Evolutionary conservation across 2,797 vertebrate species (phyloP).

Genomic region (Falco berigora): DNA sequence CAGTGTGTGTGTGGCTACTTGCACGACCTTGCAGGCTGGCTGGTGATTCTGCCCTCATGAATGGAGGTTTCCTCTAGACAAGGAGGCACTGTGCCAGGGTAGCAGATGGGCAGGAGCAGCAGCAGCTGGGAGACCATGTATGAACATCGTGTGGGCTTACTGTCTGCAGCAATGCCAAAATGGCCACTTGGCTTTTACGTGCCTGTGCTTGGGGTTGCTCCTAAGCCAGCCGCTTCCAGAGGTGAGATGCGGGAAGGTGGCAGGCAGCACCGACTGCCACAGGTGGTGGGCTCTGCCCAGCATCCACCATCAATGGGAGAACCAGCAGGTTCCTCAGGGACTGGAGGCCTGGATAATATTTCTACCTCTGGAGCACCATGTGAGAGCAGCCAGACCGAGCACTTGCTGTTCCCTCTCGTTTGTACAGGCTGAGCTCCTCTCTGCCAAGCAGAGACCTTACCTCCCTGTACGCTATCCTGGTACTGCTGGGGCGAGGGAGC

Average conservation of each 20-base stretch:
- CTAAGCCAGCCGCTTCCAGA: not conserved
- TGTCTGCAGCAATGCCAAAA: slow-evolving; percentile 32
- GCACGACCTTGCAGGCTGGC: not conserved
- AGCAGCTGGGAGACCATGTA: slow-evolving; percentile 46
- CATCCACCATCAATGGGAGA: not conserved
- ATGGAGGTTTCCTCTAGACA: slow-evolving; percentile 8
- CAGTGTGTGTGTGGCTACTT: not conserved
- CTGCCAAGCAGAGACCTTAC: not conserved
- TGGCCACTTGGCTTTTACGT: not conserved
- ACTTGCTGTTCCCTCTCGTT: not conserved
- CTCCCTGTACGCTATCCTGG: not conserved
- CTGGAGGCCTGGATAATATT: not conserved
- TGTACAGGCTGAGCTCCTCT: not conserved
- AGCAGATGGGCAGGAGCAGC: slow-evolving; percentile 60
- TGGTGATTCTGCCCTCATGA: not conserved
- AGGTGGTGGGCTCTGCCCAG: not conserved
- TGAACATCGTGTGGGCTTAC: slow-evolving; percentile 19
- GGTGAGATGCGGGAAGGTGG: not conserved
- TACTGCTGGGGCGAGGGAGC: not conserved
- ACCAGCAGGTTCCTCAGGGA: not conserved
- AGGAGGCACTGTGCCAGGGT: slow-evolving; percentile 36
- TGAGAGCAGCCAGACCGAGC: not conserved
- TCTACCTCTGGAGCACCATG: not conserved
- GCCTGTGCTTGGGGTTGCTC: not conserved
- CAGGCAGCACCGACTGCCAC: not conserved